These are phyloP conservation scores for Cyanistes caeruleus DNA, from an alignment of 2,113 vertebrate genomes.

Conservation along the genomic window DNA sequence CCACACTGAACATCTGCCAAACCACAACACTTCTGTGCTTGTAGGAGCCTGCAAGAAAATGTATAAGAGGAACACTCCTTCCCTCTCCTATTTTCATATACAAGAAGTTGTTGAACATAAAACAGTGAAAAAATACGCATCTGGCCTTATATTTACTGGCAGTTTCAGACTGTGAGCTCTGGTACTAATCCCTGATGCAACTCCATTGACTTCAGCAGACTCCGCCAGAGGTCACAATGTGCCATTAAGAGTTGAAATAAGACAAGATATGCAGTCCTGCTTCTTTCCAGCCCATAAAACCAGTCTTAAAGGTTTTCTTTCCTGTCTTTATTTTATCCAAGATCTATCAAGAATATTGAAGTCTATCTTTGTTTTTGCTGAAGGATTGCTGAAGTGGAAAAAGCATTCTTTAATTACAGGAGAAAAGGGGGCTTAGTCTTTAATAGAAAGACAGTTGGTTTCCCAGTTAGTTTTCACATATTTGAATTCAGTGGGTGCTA, in stretches of 20 bases:
- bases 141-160: not conserved
- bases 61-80: not conserved
- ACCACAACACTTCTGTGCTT: accelerated
- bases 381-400: slow-evolving; percentile 5
- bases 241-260: not conserved
- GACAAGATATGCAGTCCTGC: not conserved
- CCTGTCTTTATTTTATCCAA: not conserved
- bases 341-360: slow-evolving; percentile 38
- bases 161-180: not conserved
- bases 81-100: not conserved
- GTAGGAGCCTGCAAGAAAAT: not conserved
- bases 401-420: not conserved
- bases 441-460: not conserved
- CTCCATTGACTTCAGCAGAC: not conserved
- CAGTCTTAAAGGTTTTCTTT: slow-evolving; percentile 12
- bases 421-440: not conserved
- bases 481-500: not conserved
- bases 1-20: not conserved
- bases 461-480: not conserved
- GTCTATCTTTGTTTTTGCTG: slow-evolving; percentile 13
- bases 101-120: not conserved
- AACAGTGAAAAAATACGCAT: not conserved
- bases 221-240: not conserved
- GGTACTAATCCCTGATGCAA: not conserved
- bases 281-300: slow-evolving; percentile 38